Percentiles rank a stretch among this genome's conserved stretches.
Evolutionary conservation across 1,140 invertebrate genomes (phyloP).

Genomic region (Drosophila oshimai): DNA sequence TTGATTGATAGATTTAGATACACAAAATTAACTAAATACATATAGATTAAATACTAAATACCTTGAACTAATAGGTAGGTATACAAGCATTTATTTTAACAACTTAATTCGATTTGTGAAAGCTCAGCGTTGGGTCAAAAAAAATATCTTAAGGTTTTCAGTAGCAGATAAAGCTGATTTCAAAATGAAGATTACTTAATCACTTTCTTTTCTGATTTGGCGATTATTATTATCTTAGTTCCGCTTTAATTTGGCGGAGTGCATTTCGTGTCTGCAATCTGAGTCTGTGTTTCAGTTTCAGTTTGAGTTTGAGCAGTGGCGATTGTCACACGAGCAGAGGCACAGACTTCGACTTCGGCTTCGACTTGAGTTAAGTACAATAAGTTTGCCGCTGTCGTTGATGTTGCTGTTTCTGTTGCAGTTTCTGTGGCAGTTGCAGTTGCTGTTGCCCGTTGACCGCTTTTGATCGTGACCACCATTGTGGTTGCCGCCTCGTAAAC

Average conservation of each 20-base stretch:
- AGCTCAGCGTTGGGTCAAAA: neutral
- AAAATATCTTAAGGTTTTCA: neutral
- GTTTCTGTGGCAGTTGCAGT: slow-evolving; percentile 9
- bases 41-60: no score
- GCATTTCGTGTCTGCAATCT: slow-evolving; percentile 26
- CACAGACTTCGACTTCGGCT: slow-evolving; percentile 1
- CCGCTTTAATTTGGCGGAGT: slow-evolving; percentile 13
- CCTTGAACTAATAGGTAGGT: no score
- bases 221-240: neutral
- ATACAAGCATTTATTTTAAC: no score
- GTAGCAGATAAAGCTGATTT: neutral
- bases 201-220: slow-evolving; percentile 6
- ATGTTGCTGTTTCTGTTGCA: neutral
- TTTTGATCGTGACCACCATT: slow-evolving; percentile 80
- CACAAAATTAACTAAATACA: no score
- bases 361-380: slow-evolving; percentile 46
- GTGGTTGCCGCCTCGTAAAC: slow-evolving; percentile 79
- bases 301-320: slow-evolving; percentile 28
- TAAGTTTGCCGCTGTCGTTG: slow-evolving; percentile 24
- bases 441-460: slow-evolving; percentile 52
- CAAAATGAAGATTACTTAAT: neutral
- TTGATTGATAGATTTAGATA: no score
- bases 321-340: slow-evolving; percentile 65
- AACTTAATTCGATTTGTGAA: no score
- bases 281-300: neutral